Evolutionary conservation across 1,140 invertebrate species (phyloP).

Genomic region (Drosophila lacertosa): DNA sequence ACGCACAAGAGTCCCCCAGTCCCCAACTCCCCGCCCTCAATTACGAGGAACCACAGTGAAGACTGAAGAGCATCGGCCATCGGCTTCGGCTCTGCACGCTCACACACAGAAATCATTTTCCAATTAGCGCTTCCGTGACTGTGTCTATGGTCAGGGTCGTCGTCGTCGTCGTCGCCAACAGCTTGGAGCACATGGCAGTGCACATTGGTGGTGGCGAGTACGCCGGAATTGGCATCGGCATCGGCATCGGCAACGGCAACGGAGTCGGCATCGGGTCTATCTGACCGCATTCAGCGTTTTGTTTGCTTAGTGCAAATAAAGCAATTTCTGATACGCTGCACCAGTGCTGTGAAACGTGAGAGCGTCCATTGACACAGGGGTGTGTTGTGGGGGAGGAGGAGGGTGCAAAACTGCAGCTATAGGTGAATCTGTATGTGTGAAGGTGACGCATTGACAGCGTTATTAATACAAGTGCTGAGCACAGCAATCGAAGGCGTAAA

Average conservation of each 20-base stretch:
- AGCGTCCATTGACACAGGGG: constrained; percentile 31
- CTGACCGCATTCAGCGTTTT: constrained; percentile 23
- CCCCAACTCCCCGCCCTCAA: no score
- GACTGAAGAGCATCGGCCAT: not conserved
- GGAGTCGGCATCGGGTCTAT: constrained; percentile 2
- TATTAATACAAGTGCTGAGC: constrained; percentile 2
- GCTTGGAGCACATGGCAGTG: constrained; percentile 59
- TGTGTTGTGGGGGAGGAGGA: not conserved
- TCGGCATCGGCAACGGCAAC: not conserved
- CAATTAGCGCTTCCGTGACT: constrained; percentile 45
- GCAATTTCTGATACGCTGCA: constrained; percentile 49
- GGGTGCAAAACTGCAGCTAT: not conserved
- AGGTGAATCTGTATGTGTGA: not conserved
- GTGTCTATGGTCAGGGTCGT: constrained; percentile 78
- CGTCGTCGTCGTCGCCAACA: not conserved
- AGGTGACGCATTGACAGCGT: constrained; percentile 17
- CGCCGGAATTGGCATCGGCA: not conserved
- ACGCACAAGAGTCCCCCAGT: no score
- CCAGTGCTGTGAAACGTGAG: constrained; percentile 72
- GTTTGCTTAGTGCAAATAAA: constrained; percentile 39
- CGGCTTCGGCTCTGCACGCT: not conserved
- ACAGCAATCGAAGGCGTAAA: constrained; percentile 2
- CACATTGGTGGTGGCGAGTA: constrained; percentile 11
- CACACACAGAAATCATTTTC: constrained; percentile 20
- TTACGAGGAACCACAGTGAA: constrained; percentile 20